Evolutionary conservation across 1,140 invertebrate species (phyloP).

Genomic region (Calephelis nemesis): DNA sequence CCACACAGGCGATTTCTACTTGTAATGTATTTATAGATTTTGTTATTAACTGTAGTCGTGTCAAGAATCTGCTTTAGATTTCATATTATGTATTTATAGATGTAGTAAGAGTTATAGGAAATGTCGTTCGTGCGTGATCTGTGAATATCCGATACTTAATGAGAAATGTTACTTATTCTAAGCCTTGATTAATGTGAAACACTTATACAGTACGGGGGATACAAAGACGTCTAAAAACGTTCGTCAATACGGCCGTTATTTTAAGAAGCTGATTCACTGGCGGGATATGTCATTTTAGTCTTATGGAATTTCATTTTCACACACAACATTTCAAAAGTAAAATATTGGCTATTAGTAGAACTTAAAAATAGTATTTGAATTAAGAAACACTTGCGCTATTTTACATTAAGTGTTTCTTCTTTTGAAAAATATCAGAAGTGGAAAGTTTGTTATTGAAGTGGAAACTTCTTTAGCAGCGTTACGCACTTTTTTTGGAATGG

Average conservation of each 20-base stretch:
- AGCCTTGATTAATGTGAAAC: slow-evolving; percentile 55
- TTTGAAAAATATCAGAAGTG: too few species aligned
- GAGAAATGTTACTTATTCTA: slow-evolving; percentile 25
- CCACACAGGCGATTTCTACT: too few species aligned
- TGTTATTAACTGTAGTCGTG: too few species aligned
- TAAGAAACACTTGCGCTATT: too few species aligned
- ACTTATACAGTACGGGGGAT: slow-evolving; percentile 17
- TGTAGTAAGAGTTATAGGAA: background rate
- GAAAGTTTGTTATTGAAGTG: too few species aligned
- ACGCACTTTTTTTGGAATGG: too few species aligned
- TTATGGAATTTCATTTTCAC: background rate
- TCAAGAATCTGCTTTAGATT: too few species aligned
- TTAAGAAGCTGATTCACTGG: slow-evolving; percentile 14
- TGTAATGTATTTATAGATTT: too few species aligned
- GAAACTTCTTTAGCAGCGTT: too few species aligned
- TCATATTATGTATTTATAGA: slow-evolving; percentile 17
- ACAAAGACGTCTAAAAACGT: slow-evolving; percentile 14
- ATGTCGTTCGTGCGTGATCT: background rate
- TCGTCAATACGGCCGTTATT: background rate
- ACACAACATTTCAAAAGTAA: background rate
- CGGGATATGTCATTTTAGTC: background rate
- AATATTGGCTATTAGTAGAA: too few species aligned
- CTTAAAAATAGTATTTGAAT: too few species aligned
- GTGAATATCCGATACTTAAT: slow-evolving; percentile 3
- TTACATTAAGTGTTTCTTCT: too few species aligned